These are phyloP conservation scores for Trinectes maculatus DNA, from an alignment of 2,113 vertebrate genomes.

Conservation along the genomic window DNA sequence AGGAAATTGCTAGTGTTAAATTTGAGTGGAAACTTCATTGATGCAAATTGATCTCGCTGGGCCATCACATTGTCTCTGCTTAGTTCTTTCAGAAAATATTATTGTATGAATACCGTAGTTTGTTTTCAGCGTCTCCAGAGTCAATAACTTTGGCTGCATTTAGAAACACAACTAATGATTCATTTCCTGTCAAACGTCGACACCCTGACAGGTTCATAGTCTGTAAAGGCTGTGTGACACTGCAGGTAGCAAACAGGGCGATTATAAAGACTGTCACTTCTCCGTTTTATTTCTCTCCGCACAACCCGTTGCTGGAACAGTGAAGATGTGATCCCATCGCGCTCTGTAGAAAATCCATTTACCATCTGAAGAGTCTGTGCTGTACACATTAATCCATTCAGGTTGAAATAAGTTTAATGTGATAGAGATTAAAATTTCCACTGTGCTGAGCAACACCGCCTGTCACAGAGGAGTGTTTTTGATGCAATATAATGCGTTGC, in stretches of 20 bases:
- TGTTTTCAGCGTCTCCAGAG: not conserved
- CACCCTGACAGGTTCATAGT: too few species aligned
- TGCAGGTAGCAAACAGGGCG: too few species aligned
- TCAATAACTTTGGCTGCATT: slow-evolving; percentile 1
- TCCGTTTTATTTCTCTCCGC: too few species aligned
- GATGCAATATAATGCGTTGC: not conserved
- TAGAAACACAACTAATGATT: not conserved
- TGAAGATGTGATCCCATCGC: too few species aligned
- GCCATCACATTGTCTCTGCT: not conserved
- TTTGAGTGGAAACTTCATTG: not conserved
- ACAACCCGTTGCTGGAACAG: too few species aligned
- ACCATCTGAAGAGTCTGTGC: too few species aligned
- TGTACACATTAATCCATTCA: too few species aligned
- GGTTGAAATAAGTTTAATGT: not conserved
- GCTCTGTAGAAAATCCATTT: too few species aligned
- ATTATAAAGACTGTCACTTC: too few species aligned
- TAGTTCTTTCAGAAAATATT: not conserved
- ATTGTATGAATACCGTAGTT: not conserved
- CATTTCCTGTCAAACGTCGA: not conserved
- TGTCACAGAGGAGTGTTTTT: too few species aligned
- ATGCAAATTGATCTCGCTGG: not conserved
- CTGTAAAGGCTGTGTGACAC: too few species aligned
- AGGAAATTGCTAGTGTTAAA: not conserved
- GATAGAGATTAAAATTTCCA: not conserved
- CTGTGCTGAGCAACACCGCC: not conserved